Evolutionary conservation across 1,140 invertebrate species (phyloP), one percentile per base, ranked within the genome.

Genomic region (Drosophila burlai): DNA sequence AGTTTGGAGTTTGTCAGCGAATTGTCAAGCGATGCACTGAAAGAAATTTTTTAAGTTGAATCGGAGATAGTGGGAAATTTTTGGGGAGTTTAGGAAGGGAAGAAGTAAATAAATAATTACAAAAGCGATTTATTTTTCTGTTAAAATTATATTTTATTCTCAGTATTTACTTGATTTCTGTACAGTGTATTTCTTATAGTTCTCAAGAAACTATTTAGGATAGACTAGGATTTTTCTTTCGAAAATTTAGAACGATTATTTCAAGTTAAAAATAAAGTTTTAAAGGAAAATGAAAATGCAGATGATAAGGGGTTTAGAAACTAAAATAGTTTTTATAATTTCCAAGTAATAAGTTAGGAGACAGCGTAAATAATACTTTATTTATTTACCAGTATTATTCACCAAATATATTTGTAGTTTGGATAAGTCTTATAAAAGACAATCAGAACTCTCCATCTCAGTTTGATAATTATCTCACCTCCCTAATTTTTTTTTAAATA

Each of bases 1-100:
- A 55, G 50, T 58, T 71, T 46, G 67, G 63, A 69, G 67, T 71
- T 64, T 47, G 63, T 71, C 67, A 68, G 67, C 67, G 67, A 46
- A 71, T 71, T 65, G 63, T 31, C 18, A 58, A 65, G 64, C 49
- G 24, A 26, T 24, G 49, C 67, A 71, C 67, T 54, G 67, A 6
- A 7, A 24, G 21, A 47, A 21, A 24, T 3, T 3, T 24, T 24
- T 24, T 24, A 24, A 24, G 2, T 24, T 24, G 2, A 24, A 24
- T 24, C 24, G 15, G 40, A 42, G n/a, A n/a, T 42, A 9, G 16
- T n/a, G 4, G 7, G 40, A 9, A 42, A 42, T 7, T 42, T 1
- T n/a, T n/a, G 16, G 16, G 7, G 7, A 9, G 7, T 42, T 36
- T 11, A 8, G 16, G 16, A 40, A 40, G 10, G 4, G 4, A 8